phyloP scores from a whole-genome alignment of 2,888 invertebrate genomes.

The Cynaeus angustus region DNA sequence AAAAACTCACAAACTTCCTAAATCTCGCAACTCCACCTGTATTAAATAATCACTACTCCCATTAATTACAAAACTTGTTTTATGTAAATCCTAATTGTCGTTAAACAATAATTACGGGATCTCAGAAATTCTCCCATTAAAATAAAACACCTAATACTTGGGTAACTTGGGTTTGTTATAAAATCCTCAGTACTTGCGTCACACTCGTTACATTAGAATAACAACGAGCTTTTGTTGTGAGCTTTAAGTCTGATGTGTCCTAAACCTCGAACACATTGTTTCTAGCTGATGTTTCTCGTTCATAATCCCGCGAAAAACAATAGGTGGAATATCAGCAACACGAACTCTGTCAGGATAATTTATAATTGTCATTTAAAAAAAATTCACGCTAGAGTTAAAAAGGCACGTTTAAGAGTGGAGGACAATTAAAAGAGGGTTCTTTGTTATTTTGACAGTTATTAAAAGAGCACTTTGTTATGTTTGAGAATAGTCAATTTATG shows the following conservation, averaged over 20 bases:
- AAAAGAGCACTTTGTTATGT: neutral
- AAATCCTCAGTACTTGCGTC: conserved; percentile 32
- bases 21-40: neutral
- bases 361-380: conserved; percentile 17
- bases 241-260: conserved; percentile 27
- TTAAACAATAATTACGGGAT: neutral
- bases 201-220: conserved; percentile 28
- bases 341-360: conserved; percentile 17
- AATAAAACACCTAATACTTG: conserved; percentile 5
- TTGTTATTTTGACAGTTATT: neutral
- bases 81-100: no score
- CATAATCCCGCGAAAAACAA: conserved; percentile 40
- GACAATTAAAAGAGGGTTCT: neutral
- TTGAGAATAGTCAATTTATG: neutral
- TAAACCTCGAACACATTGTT: conserved; percentile 33
- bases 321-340: conserved; percentile 23
- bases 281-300: conserved; percentile 38
- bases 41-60: neutral
- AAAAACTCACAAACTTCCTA: neutral
- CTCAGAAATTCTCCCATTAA: neutral
- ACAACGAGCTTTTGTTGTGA: conserved; percentile 24
- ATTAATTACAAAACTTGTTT: no score
- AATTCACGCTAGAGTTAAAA: neutral
- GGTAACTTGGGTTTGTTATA: conserved; percentile 2
- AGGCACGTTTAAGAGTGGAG: neutral